These are phyloP conservation scores for Ichneumoninae sp. DNA, from an alignment of 2,888 invertebrate species.

Conservation along the genomic window DNA sequence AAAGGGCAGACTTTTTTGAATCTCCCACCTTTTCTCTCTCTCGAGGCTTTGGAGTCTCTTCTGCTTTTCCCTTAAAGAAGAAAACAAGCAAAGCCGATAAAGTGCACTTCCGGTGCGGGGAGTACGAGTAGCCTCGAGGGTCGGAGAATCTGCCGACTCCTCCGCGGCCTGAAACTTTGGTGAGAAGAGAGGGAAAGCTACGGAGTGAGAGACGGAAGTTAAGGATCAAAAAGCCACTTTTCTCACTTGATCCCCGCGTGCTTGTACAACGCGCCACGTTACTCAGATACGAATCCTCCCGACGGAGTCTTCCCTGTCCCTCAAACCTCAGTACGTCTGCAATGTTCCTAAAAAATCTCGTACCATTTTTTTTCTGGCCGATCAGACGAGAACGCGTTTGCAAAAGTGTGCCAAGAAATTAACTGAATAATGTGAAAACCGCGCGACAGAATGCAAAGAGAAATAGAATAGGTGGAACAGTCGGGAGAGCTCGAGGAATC, in stretches of 20 bases:
- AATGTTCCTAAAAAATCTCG: background rate
- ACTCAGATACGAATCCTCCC: slow-evolving; percentile 1
- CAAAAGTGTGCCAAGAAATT: background rate
- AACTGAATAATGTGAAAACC: background rate
- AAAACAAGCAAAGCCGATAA: slow-evolving; percentile 65
- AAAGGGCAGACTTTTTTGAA: slow-evolving; percentile 31
- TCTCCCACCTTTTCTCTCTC: slow-evolving; percentile 28
- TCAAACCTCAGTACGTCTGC: background rate
- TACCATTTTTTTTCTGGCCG: background rate
- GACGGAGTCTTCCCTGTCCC: slow-evolving; percentile 7
- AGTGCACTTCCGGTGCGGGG: slow-evolving; percentile 57
- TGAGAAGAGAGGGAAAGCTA: slow-evolving; percentile 11
- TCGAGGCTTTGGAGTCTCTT: slow-evolving; percentile 48
- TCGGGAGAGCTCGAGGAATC: slow-evolving; percentile 13
- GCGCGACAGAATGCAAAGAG: slow-evolving; percentile 27
- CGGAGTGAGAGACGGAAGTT: slow-evolving; percentile 41
- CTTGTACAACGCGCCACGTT: slow-evolving; percentile 19
- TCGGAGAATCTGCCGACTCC: slow-evolving; percentile 46
- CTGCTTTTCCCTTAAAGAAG: slow-evolving; percentile 56
- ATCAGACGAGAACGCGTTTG: background rate
- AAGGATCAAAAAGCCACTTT: slow-evolving; percentile 64
- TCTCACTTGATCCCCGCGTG: slow-evolving; percentile 51
- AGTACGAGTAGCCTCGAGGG: slow-evolving; percentile 43
- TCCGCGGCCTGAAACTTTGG: slow-evolving; percentile 53
- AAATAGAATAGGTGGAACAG: background rate